Conservation (phyloP, 2,888 invertebrate genomes). For the Chironomus tentans region DNA sequence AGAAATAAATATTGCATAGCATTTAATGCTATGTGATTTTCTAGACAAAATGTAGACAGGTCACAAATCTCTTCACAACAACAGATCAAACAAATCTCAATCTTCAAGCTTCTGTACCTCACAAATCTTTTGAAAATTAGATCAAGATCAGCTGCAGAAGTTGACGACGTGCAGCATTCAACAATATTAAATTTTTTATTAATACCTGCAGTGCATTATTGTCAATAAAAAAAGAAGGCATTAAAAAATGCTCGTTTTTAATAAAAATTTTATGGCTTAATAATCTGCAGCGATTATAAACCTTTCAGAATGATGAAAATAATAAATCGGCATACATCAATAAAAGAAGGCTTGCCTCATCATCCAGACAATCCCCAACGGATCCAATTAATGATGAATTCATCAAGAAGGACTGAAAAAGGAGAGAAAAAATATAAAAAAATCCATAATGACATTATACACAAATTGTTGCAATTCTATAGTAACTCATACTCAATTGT, state of each 20-base stretch:
- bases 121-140: too few species aligned
- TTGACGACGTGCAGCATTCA: too few species aligned
- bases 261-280: conserved; percentile 6
- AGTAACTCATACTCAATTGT: not conserved
- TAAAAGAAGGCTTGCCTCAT: not conserved
- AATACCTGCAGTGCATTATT: not conserved
- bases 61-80: too few species aligned
- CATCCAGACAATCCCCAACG: conserved; percentile 6
- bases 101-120: too few species aligned
- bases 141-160: too few species aligned
- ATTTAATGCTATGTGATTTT: too few species aligned
- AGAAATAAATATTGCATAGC: too few species aligned
- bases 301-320: not conserved
- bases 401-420: not conserved
- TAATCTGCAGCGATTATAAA: not conserved
- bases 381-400: conserved; percentile 24
- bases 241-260: not conserved
- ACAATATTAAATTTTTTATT: not conserved
- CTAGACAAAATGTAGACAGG: too few species aligned
- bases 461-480: conserved; percentile 11
- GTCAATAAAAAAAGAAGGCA: not conserved
- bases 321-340: conserved; percentile 15
- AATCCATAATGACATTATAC: not conserved
- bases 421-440: too few species aligned
- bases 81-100: too few species aligned